Evolutionary conservation across 2,113 vertebrate genomes (phyloP), one percentile per base, ranked within the genome.

Genomic region (Sander vitreus): DNA sequence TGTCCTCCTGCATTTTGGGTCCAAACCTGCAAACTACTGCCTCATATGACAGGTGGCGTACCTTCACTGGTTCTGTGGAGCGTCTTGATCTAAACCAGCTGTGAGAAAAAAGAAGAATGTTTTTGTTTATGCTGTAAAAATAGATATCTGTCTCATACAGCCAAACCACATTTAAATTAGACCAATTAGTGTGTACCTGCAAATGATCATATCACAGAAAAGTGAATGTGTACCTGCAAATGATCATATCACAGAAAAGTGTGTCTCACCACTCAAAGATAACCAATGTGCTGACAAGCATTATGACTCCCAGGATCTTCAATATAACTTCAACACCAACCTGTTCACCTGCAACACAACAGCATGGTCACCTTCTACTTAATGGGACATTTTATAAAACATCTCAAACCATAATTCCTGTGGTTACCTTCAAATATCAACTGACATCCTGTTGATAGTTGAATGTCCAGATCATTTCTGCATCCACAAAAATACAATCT

Each of bases 401-500:
- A 33, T 57, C 19, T 16, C 13, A 25, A 23, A 48, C 21, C 45
- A 23, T 21, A 3, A 64, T 45, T 27, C 10, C 62, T 65, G 33
- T 6, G 0, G 16, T 43, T 63, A 89, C 84, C 77, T 75, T n/a
- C 21, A 70, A 86, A 70, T 10, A 0, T 27, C 47, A 87, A 43
- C 14, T 3, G 36, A 25, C 62, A 25, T 53, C 57, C 36, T 2
- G 12, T 6, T 36, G 88, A 89, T 1, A 39, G 39, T 19, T 76
- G 58, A 23, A 30, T 15, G 43, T 76, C 84, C 1, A 72, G 9
- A 25, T 30, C 6, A 47, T 84, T 81, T 30, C 16, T 25, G 25
- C 78, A 82, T 33, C 71, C 78, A 63, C 88, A 89, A 47, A 45
- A 76, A 67, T 71, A 89, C 36, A 21, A 3, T 60, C 72, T 73